Base-by-base conservation (phyloP, 2,888 invertebrate species). In the Tiliacea citrago region DNA sequence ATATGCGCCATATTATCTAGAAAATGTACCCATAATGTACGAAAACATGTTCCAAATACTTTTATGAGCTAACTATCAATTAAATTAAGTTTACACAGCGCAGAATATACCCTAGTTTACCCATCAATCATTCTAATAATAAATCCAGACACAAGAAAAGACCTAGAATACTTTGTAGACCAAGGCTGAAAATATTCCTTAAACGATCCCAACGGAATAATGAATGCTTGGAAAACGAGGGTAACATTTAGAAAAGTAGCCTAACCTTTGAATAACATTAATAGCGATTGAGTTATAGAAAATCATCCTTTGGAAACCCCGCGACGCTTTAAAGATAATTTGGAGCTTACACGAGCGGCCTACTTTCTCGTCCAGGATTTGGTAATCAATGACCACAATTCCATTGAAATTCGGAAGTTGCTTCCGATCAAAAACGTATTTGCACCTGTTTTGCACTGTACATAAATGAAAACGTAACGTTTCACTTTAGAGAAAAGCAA, bases 61-160 rank as follows among this genome's bases (percentile, higher is more conserved):
- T 74, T 70, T 57, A 65, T 21, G 53, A 66, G 57, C 29, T 9
- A 57, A 57, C 70, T 61, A 75, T 53, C 61, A 70, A 68, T 47
- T 42, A 82, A 72, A 76, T 66, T 68, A 16, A 45, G 68, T 68
- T 71, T 42, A 57, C 55, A 63, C 63, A 45, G 16, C 49, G 16
- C n/a, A 70, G 10, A 70, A 82, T 53, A 61, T 39, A 65, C 42
- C 60, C 55, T 42, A 75, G 68, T 73, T 74, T 29, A 68, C 58
- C 70, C 73, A 85, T 83, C 73, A 69, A 86, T 86, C 74, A 79
- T 78, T 76, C 69, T 73, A 78, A 68, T 73, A 77, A 82, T 86
- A 77, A 62, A 71, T 68, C 51, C 39, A 42, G 66, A 51, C 60
- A 51, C 82, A 62, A 69, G 49, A 77, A 85, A 65, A 76, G 63